Conservation (phyloP, 2,797 vertebrate species). For the Acanthornis magna region DNA sequence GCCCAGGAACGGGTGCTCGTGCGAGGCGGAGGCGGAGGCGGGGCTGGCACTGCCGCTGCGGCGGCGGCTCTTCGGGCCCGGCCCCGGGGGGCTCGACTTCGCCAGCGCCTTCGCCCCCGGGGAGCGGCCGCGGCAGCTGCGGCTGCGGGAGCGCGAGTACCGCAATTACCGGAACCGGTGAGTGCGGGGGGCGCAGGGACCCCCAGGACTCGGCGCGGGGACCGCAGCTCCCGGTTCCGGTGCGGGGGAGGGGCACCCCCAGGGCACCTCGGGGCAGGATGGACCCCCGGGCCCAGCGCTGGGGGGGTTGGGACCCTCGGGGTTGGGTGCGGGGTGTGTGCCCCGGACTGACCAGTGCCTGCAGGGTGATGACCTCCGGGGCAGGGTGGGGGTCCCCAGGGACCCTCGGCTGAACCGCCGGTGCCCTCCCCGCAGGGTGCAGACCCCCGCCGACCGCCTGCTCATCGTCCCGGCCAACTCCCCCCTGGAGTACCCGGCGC, state of each 20-base stretch:
- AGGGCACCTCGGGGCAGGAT: not conserved
- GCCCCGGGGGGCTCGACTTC: not conserved
- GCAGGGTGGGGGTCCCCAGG: not conserved
- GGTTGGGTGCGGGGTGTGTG: not conserved
- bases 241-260: not conserved
- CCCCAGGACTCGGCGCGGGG: not conserved
- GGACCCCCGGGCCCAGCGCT: not conserved
- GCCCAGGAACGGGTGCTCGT: not conserved
- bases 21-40: not conserved
- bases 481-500: not conserved
- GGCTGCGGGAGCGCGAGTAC: not conserved
- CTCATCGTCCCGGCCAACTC: not conserved
- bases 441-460: not conserved
- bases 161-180: not conserved
- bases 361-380: not conserved
- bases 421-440: not conserved
- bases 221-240: not conserved
- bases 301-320: not conserved
- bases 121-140: not conserved
- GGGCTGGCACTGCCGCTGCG: not conserved
- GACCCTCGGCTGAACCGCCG: not conserved
- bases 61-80: not conserved
- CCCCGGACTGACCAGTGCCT: not conserved
- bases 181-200: not conserved
- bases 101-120: not conserved